phyloP scores from a whole-genome alignment of 2,113 vertebrate genomes.

The Paedocypris sp. region DNA sequence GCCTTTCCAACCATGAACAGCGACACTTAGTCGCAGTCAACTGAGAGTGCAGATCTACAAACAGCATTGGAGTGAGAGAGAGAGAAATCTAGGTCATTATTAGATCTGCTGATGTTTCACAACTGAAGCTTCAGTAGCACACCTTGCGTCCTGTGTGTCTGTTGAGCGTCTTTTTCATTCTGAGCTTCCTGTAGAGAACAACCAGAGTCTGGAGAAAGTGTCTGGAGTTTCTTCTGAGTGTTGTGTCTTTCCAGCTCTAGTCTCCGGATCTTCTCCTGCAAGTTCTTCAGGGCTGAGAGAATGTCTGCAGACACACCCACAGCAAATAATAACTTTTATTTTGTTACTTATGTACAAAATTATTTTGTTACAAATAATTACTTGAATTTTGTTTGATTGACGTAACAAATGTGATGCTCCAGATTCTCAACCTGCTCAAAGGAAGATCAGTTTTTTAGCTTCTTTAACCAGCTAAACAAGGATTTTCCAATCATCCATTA shows the following conservation, averaged over 20 bases:
- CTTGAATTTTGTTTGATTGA: too few species aligned
- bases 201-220: conserved; percentile 54
- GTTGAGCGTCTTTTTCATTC: too few species aligned
- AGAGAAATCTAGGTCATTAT: too few species aligned
- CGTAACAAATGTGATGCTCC: too few species aligned
- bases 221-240: conserved; percentile 69
- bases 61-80: background rate
- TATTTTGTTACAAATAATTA: too few species aligned
- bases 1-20: conserved; percentile 78
- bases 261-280: conserved; percentile 40
- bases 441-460: too few species aligned
- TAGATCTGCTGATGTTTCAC: too few species aligned
- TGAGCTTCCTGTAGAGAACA: too few species aligned
- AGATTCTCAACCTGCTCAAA: too few species aligned
- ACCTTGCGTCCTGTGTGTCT: conserved; percentile 6
- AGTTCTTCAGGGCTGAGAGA: conserved; percentile 59
- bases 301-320: conserved; percentile 59
- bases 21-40: conserved; percentile 76
- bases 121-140: too few species aligned
- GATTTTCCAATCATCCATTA: too few species aligned
- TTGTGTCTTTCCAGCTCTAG: conserved; percentile 71
- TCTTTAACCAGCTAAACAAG: too few species aligned
- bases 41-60: conserved; percentile 70
- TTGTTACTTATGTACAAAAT: background rate
- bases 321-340: conserved; percentile 42